phyloP scores from a whole-genome alignment of 2,113 vertebrate genomes.

The Eptatretus burgeri region DNA sequence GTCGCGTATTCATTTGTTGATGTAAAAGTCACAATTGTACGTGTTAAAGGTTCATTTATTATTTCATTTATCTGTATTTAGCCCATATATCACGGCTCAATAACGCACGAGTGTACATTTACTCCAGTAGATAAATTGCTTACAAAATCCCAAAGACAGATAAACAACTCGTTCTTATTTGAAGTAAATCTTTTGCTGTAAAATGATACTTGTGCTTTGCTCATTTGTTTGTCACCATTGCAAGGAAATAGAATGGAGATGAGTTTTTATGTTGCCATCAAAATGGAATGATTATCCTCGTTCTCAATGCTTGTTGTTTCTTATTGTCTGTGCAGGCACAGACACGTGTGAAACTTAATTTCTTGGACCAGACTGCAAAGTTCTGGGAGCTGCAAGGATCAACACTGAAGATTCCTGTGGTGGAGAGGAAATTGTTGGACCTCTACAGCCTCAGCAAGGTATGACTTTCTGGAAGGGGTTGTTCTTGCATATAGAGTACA shows the following conservation, averaged over 20 bases:
- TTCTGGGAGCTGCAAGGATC: conserved; percentile 97
- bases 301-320: conserved; percentile 3
- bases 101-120: too few species aligned
- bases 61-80: too few species aligned
- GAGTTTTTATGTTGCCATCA: background rate
- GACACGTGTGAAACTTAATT: conserved; percentile 84
- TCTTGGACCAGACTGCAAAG: conserved; percentile 91
- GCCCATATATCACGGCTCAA: too few species aligned
- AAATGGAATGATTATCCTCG: background rate
- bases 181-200: too few species aligned
- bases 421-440: conserved; percentile 84
- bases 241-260: background rate
- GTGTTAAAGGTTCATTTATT: too few species aligned
- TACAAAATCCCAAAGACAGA: too few species aligned
- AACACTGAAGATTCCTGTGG: conserved; percentile 70
- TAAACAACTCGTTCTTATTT: too few species aligned
- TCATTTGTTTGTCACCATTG: too few species aligned
- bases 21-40: too few species aligned
- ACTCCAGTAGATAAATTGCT: too few species aligned
- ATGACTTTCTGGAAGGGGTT: conserved; percentile 7
- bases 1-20: too few species aligned
- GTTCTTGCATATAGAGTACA: too few species aligned
- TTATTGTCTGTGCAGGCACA: conserved; percentile 31
- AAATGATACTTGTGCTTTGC: background rate
- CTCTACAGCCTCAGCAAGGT: conserved; percentile 81